Percentiles rank a stretch among this genome's conserved stretches.
Evolutionary conservation across 2,113 vertebrate species (phyloP).

Genomic region (Aphyosemion australe): DNA sequence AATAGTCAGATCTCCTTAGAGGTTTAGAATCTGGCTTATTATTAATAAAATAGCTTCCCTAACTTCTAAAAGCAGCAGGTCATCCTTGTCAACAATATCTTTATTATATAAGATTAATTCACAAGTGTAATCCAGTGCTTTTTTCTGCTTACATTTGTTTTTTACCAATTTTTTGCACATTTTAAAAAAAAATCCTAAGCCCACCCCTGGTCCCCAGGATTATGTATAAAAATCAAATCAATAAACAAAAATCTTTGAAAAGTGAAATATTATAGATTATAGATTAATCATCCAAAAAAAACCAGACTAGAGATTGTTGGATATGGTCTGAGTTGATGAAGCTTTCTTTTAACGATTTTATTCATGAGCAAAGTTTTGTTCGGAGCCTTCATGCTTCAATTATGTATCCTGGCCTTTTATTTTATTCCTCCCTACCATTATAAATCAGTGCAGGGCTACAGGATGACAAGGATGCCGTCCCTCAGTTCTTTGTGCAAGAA

Average conservation of each 20-base stretch:
- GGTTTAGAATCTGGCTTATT: too few species aligned
- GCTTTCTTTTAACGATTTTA: conserved; percentile 70
- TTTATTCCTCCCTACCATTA: conserved; percentile 56
- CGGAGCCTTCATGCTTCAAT: conserved; percentile 55
- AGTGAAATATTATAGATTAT: conserved; percentile 51
- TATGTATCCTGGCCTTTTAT: conserved; percentile 56
- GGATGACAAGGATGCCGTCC: conserved; percentile 57
- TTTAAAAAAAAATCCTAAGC: too few species aligned
- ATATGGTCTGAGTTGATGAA: conserved; percentile 48
- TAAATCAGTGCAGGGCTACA: conserved; percentile 58
- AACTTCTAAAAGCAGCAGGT: too few species aligned
- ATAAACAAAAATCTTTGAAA: conserved; percentile 21
- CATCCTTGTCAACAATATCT: too few species aligned
- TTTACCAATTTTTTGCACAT: too few species aligned
- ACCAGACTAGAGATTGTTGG: conserved; percentile 34
- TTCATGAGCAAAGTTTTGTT: conserved; percentile 69
- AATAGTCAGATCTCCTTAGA: too few species aligned
- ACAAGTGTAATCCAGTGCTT: too few species aligned
- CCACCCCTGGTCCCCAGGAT: too few species aligned
- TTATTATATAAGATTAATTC: too few species aligned
- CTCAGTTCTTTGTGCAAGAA: conserved; percentile 48
- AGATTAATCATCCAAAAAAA: conserved; percentile 50
- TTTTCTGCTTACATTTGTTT: too few species aligned
- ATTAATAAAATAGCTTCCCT: too few species aligned
- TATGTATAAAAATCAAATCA: background rate